Evolutionary conservation across 2,797 vertebrate genomes (phyloP).

Genomic region (Cebuella pygmaea): DNA sequence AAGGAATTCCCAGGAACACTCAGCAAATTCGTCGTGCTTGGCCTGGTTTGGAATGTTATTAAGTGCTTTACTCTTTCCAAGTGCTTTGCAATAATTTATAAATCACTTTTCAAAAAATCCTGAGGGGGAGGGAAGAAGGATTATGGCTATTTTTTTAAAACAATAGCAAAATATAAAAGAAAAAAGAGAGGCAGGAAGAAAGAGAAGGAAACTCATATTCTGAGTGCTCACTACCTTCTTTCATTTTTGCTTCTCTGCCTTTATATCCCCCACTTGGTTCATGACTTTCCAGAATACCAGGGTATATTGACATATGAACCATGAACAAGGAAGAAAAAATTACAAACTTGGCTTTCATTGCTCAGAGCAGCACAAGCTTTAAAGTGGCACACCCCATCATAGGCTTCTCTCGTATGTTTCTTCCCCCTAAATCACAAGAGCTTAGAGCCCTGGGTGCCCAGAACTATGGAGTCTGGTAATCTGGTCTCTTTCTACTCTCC

Average conservation of each 20-base stretch:
- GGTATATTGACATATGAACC: no score
- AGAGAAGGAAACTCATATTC: not conserved
- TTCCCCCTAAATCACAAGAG: not conserved
- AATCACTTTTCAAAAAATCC: slow-evolving; percentile 50
- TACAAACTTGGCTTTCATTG: accelerated
- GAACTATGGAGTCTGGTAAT: not conserved
- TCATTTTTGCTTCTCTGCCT: not conserved
- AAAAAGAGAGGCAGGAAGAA: not conserved
- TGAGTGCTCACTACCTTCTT: no score
- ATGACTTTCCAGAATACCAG: not conserved
- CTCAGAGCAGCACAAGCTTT: not conserved
- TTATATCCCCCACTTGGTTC: not conserved
- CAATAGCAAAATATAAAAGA: not conserved
- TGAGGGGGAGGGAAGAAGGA: not conserved
- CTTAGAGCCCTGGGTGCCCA: not conserved
- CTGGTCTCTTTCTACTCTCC: not conserved
- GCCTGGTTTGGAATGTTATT: slow-evolving; percentile 54
- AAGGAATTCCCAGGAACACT: slow-evolving; percentile 16
- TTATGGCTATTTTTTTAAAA: not conserved
- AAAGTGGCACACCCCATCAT: not conserved
- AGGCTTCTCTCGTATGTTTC: not conserved
- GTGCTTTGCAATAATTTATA: slow-evolving; percentile 67
- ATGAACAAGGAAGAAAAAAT: not conserved
- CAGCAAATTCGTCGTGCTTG: not conserved
- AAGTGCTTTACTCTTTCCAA: slow-evolving; percentile 59